Base-by-base conservation (phyloP, 1,140 invertebrate genomes). In the Microplitis demolitor region DNA sequence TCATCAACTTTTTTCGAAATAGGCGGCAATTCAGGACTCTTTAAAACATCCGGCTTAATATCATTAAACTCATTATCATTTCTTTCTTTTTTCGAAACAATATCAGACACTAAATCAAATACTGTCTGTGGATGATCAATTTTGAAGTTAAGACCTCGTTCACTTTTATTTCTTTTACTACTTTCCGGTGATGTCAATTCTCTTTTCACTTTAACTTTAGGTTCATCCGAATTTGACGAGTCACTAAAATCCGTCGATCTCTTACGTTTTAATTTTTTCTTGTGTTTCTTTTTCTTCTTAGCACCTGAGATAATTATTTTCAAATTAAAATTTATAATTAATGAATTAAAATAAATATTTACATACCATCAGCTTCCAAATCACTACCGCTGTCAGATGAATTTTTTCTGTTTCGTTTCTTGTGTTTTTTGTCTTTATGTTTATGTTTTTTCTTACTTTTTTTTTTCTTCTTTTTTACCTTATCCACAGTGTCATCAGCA, bases 231-330 rank as follows among this genome's bases (percentile, higher is more conserved):
- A 74, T 88, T 87, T 3, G 84, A 77, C 16, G 78, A 78, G 45
- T 80, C 83, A 73, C 71, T 79, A 3, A 79, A 83, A 77, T 77
- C 75, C 68, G 82, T 86, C 74, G 89, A 87, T 74, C 85, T 84
- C 75, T 89, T 90, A 16, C 87, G 82, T 77, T 87, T 87, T 3
- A 80, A 83, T 63, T 89, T 89, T 72, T 89, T 90, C 82, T 88
- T 89, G 66, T 88, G 89, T 77, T 89, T 91, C 77, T 90, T 90
- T 66, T 87, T 86, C 76, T 89, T 90, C 76, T 85, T 90, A 31
- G 77, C 76, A 73, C 79, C 85, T 79, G 4, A 60, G 64, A 71
- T 68, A 24, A 67, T 53, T 24, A 54, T 58, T 72, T 66, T 58
- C 61, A 37, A 56, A 60, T 78, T 45, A 51, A 56, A 51, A 56